phyloP scores from a whole-genome alignment of 2,113 vertebrate genomes.

The Tonatia bakeri region DNA sequence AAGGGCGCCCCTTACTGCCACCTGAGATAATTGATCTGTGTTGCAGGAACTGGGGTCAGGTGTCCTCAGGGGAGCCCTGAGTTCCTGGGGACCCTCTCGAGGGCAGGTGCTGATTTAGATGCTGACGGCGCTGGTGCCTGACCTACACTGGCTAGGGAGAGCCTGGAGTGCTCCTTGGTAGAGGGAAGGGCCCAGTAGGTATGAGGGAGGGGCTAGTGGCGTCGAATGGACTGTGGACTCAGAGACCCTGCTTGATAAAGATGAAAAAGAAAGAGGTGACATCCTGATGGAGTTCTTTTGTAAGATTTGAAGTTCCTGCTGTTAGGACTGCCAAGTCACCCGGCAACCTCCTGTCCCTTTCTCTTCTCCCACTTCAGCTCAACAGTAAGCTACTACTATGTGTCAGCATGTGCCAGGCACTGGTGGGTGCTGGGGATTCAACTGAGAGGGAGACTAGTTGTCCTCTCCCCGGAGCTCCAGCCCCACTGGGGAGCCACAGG shows the following conservation, averaged over 20 bases:
- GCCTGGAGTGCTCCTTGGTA: background rate
- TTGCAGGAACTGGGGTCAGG: background rate
- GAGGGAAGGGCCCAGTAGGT: background rate
- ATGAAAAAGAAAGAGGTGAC: background rate
- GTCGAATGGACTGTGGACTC: background rate
- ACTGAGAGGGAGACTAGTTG: background rate
- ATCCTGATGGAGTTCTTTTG: background rate
- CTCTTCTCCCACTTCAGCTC: background rate
- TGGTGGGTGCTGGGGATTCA: background rate
- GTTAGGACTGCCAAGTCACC: background rate
- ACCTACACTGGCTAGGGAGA: background rate
- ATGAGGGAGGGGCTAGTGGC: background rate
- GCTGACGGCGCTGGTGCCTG: too few species aligned
- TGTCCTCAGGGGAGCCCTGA: background rate
- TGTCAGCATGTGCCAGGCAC: background rate
- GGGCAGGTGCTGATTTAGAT: background rate
- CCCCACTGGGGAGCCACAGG: rapidly evolving
- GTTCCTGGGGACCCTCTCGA: background rate
- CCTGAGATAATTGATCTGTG: too few species aligned
- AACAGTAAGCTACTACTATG: background rate
- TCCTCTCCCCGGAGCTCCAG: background rate
- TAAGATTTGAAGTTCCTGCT: background rate
- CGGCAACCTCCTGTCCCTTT: background rate
- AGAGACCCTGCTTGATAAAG: background rate
- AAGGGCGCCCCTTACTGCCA: background rate